Percentiles rank a stretch among this genome's conserved stretches.
Evolutionary conservation across 2,797 vertebrate species (phyloP).

Genomic region (Zalophus californianus): DNA sequence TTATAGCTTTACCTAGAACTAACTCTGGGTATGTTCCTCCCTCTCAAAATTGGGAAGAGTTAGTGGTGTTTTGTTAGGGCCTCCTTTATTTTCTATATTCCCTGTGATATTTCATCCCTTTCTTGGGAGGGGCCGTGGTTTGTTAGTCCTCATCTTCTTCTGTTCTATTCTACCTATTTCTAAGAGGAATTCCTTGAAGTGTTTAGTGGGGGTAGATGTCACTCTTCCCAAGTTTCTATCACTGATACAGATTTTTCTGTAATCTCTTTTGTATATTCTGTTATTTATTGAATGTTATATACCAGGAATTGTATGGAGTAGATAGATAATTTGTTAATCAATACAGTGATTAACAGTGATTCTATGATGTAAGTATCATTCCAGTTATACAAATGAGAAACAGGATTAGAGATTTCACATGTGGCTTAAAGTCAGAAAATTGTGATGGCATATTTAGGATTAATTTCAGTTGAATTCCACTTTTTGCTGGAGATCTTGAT

Average conservation of each 20-base stretch:
- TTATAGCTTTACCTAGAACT: background rate
- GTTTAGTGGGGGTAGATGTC: background rate
- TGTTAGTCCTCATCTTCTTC: background rate
- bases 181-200: background rate
- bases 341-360: background rate
- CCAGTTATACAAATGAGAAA: background rate
- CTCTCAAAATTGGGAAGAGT: background rate
- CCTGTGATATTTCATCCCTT: background rate
- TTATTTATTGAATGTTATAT: background rate
- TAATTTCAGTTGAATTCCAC: background rate
- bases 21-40: background rate
- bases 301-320: background rate
- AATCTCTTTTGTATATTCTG: background rate
- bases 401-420: background rate
- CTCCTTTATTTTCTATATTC: background rate
- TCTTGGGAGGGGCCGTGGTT: background rate
- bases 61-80: background rate
- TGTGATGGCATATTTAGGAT: background rate
- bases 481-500: background rate
- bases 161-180: background rate
- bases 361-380: background rate
- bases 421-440: background rate
- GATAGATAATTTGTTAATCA: background rate
- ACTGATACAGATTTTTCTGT: background rate
- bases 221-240: background rate